Evolutionary conservation across 2,797 vertebrate genomes (phyloP).

Genomic region (Chelmon rostratus): DNA sequence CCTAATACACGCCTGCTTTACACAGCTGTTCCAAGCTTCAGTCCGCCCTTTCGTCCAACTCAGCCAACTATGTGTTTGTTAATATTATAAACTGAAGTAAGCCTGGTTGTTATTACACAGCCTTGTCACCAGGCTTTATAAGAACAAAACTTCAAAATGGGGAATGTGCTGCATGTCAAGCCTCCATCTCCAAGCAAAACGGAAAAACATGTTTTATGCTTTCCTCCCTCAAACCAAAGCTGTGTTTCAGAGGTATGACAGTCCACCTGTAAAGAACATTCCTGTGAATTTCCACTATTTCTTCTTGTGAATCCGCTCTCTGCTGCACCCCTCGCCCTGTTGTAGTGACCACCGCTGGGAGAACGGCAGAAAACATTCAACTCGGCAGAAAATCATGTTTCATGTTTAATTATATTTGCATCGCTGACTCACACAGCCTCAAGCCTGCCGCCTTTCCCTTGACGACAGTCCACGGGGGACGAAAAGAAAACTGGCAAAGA

Average conservation of each 20-base stretch:
- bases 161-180: background rate
- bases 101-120: slow-evolving; percentile 32
- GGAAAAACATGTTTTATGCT: slow-evolving; percentile 17
- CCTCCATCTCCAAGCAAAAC: slow-evolving; percentile 1
- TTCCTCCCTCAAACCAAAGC: slow-evolving; percentile 34
- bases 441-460: slow-evolving; percentile 6
- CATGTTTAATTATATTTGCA: slow-evolving; percentile 47
- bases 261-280: background rate
- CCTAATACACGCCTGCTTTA: background rate
- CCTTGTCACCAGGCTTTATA: slow-evolving; percentile 4
- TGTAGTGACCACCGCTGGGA: slow-evolving; percentile 8
- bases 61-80: slow-evolving; percentile 66
- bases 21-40: background rate
- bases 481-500: slow-evolving; percentile 10
- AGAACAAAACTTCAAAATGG: background rate
- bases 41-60: background rate
- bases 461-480: slow-evolving; percentile 7
- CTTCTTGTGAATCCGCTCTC: background rate
- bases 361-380: slow-evolving; percentile 26
- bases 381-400: slow-evolving; percentile 37
- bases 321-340: slow-evolving; percentile 2
- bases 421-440: slow-evolving; percentile 15
- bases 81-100: slow-evolving; percentile 27
- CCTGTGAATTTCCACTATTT: slow-evolving; percentile 17
- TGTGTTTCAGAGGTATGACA: slow-evolving; percentile 3